These are phyloP conservation scores for Nematolebias whitei DNA, from an alignment of 2,113 vertebrate genomes.

Conservation along the genomic window DNA sequence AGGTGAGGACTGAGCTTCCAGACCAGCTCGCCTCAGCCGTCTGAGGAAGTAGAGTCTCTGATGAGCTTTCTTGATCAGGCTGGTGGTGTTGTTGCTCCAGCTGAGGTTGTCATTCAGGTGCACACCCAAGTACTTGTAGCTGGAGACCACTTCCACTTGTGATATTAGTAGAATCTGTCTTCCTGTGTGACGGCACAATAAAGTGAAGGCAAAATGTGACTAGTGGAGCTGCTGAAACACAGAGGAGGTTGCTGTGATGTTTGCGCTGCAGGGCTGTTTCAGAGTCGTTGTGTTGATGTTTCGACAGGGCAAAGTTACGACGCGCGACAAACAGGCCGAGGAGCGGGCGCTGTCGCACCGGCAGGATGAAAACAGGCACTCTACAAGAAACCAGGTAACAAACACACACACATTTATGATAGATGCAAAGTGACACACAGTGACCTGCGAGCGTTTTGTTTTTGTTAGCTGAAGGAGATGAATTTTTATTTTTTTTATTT, in stretches of 20 bases:
- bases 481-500: no score
- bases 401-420: background rate
- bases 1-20: no score
- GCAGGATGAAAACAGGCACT: conserved; percentile 96
- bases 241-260: conserved; percentile 10
- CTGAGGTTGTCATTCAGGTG: no score
- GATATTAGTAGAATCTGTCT: background rate
- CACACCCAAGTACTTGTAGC: no score
- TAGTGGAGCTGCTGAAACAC: conserved; percentile 37
- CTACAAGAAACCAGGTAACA: conserved; percentile 93
- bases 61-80: no score
- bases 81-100: no score
- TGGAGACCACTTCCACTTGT: no score
- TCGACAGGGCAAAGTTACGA: conserved; percentile 90
- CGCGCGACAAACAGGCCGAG: conserved; percentile 93
- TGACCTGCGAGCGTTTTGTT: no score
- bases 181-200: background rate
- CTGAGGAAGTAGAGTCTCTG: no score
- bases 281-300: conserved; percentile 54
- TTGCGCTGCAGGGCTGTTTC: conserved; percentile 17
- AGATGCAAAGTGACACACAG: no score
- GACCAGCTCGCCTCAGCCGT: no score
- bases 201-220: conserved; percentile 28
- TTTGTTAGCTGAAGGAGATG: no score
- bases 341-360: conserved; percentile 89